Conservation (phyloP, 53 echinoderm and acorn worm genomes). For the Zoroaster sp. region DNA sequence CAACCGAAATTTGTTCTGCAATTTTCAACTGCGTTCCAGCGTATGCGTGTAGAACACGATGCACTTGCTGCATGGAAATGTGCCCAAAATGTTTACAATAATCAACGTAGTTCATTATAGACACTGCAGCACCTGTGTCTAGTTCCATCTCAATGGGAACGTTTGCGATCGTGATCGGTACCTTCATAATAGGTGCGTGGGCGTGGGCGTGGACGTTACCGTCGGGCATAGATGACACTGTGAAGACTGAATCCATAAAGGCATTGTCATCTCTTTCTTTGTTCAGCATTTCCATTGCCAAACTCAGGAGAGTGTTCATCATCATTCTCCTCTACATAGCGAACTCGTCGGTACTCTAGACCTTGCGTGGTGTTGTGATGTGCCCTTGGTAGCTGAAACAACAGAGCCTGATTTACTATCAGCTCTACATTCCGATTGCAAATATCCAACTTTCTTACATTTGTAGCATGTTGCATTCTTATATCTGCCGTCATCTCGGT, state of each 20-base stretch:
- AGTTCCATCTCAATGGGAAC: slow-evolving; percentile 49
- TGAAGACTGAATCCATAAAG: slow-evolving; percentile 19
- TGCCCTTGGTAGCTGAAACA: neutral
- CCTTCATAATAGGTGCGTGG: slow-evolving; percentile 1
- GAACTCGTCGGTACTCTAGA: neutral
- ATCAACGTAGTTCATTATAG: slow-evolving; percentile 12
- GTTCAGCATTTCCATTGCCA: too few relatives aligned
- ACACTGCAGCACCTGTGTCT: slow-evolving; percentile 27
- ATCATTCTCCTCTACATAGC: slow-evolving; percentile 8
- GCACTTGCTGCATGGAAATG: slow-evolving; percentile 4
- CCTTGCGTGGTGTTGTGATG: neutral
- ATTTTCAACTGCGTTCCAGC: slow-evolving; percentile 24
- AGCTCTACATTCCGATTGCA: neutral
- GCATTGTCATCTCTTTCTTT: neutral
- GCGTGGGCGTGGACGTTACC: neutral
- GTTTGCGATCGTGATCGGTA: slow-evolving; percentile 7
- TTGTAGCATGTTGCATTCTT: slow-evolving; percentile 16
- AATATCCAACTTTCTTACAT: neutral
- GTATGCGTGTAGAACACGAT: slow-evolving; percentile 45
- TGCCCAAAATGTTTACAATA: slow-evolving; percentile 33
- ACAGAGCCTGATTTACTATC: neutral
- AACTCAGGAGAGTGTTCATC: neutral
- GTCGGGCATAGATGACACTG: neutral
- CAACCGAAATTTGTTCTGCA: slow-evolving; percentile 3
- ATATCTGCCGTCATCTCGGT: neutral